Conservation (phyloP, 2,113 vertebrate species). For the Cygnus buccinator region DNA sequence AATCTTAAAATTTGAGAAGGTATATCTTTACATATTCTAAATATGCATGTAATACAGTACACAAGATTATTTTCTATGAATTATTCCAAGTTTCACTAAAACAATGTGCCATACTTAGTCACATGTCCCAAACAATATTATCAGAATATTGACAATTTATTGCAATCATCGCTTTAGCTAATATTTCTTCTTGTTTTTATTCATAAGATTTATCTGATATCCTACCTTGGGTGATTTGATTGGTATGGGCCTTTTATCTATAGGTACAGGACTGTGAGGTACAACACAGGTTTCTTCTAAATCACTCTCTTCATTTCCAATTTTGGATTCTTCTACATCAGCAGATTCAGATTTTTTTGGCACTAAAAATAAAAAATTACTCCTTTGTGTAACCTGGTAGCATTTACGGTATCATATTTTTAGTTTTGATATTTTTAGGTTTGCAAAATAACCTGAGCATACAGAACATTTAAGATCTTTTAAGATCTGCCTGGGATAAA, state of each 20-base stretch:
- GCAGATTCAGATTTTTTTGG: conserved; percentile 92
- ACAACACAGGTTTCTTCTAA: conserved; percentile 88
- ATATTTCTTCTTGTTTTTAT: not conserved
- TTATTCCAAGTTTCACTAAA: not conserved
- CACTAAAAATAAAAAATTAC: conserved; percentile 70
- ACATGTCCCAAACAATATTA: not conserved
- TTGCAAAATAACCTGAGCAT: not conserved
- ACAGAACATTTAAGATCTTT: not conserved
- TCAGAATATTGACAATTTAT: not conserved
- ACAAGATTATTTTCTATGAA: not conserved
- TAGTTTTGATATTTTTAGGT: not conserved
- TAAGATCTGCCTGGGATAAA: not conserved
- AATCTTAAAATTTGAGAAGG: not conserved
- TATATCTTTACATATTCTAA: not conserved
- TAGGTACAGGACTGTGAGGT: conserved; percentile 83
- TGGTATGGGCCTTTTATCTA: conserved; percentile 87
- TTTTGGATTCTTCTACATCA: conserved; percentile 92
- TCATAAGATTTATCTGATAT: not conserved
- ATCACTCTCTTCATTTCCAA: conserved; percentile 92
- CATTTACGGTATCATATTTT: not conserved
- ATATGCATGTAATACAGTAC: not conserved
- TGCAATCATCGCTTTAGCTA: not conserved
- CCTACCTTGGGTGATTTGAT: conserved; percentile 89
- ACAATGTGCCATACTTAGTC: not conserved
- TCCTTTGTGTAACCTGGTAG: not conserved